Conservation (phyloP, 2,113 vertebrate species). For the Dolichallabes microphthalmus region DNA sequence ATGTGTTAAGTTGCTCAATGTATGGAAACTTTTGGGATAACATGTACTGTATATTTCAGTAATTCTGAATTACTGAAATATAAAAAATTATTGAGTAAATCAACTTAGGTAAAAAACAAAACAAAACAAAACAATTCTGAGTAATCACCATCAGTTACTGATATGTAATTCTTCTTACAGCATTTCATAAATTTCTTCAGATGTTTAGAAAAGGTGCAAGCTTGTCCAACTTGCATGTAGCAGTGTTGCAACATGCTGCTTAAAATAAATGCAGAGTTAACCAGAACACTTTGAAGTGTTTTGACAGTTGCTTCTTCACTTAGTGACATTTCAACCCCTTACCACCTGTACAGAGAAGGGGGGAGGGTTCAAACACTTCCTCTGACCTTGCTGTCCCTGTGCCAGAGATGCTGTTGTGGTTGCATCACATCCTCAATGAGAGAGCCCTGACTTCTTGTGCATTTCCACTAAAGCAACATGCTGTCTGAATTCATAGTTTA, state of each 20-base stretch:
- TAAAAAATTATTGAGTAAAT: conserved; percentile 1
- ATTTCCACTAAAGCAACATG: conserved; percentile 24
- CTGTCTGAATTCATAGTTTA: background rate
- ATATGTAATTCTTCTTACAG: conserved; percentile 19
- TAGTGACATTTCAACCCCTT: conserved; percentile 47
- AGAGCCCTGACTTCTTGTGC: conserved; percentile 21
- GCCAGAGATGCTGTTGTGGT: conserved; percentile 45
- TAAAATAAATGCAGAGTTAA: conserved; percentile 53
- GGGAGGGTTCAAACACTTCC: conserved; percentile 34
- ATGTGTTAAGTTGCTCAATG: too few species aligned
- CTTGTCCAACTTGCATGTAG: conserved; percentile 40
- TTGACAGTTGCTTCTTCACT: conserved; percentile 51
- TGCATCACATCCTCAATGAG: conserved; percentile 38
- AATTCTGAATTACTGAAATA: too few species aligned
- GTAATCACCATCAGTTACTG: background rate
- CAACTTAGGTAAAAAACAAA: too few species aligned
- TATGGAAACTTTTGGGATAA: too few species aligned
- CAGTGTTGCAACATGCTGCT: conserved; percentile 38
- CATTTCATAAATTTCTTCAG: conserved; percentile 34
- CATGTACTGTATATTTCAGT: background rate
- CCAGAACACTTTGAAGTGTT: conserved; percentile 55
- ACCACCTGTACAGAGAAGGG: conserved; percentile 49
- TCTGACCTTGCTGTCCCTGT: conserved; percentile 40
- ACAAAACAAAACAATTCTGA: background rate
- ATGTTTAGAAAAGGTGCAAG: conserved; percentile 35